Evolutionary conservation across 2,797 vertebrate species (phyloP).

Genomic region (Tolypeutes matacus): DNA sequence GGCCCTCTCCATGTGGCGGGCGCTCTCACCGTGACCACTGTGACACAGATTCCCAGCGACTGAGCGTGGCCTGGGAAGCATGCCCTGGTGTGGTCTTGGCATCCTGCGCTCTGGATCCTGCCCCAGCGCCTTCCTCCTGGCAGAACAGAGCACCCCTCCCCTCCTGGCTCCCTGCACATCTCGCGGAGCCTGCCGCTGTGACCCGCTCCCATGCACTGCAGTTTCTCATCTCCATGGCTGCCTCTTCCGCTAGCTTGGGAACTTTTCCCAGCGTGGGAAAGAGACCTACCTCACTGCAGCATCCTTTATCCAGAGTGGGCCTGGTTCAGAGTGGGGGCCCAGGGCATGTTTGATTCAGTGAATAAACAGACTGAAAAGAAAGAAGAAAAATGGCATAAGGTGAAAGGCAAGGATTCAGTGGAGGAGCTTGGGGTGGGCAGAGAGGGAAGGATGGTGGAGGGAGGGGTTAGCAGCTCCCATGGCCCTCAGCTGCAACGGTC

Average conservation of each 20-base stretch:
- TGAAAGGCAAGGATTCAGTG: background rate
- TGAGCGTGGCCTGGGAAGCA: background rate
- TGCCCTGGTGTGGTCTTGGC: background rate
- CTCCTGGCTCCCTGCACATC: rapidly evolving
- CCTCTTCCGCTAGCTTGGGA: background rate
- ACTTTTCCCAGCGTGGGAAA: background rate
- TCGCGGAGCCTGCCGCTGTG: background rate
- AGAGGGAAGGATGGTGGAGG: too few species aligned
- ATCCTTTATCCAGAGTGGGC: background rate
- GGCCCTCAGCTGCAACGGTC: background rate
- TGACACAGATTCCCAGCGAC: background rate
- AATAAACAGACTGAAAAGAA: conserved; percentile 26
- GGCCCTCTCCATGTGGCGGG: background rate
- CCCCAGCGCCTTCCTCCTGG: background rate
- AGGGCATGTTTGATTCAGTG: background rate
- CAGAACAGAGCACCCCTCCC: too few species aligned
- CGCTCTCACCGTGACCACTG: background rate
- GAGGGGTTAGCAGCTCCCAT: background rate
- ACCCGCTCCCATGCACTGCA: background rate
- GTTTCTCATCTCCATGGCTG: conserved; percentile 40
- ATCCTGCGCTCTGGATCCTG: background rate
- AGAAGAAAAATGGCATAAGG: background rate
- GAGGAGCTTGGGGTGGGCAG: background rate
- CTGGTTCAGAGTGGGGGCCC: background rate
- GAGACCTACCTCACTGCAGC: background rate